Evolutionary conservation across 2,888 invertebrate species (phyloP).

Genomic region (Orgyia antiqua): DNA sequence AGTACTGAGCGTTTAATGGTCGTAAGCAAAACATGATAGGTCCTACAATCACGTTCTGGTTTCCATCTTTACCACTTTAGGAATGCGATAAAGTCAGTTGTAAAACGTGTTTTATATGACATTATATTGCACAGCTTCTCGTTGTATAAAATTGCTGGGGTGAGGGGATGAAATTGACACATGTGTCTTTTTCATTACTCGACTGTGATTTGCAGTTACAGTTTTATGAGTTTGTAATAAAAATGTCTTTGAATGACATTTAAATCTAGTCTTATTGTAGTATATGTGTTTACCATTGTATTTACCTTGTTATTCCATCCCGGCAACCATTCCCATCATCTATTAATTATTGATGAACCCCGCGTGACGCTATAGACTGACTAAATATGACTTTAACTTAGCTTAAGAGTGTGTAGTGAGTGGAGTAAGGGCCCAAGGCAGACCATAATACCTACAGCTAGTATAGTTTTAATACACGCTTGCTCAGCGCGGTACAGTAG

Average conservation of each 20-base stretch:
- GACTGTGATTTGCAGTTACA: constrained; percentile 28
- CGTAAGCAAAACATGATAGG: constrained; percentile 35
- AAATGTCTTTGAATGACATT: constrained; percentile 11
- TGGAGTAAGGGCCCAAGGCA: no score
- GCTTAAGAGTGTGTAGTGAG: no score
- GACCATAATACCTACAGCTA: no score
- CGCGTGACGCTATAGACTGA: no score
- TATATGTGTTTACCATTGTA: no score
- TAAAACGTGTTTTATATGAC: constrained; percentile 35
- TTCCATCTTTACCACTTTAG: constrained; percentile 28
- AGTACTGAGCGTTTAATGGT: constrained; percentile 29
- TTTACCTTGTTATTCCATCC: no score
- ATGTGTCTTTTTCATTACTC: constrained; percentile 30
- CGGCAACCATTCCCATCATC: no score
- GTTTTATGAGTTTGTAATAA: constrained; percentile 24
- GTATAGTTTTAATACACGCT: no score
- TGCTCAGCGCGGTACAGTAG: no score
- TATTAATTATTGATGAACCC: no score
- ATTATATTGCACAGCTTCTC: constrained; percentile 35
- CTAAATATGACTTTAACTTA: no score
- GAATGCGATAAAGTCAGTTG: constrained; percentile 38
- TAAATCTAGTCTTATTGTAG: no score
- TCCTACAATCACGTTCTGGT: constrained; percentile 22
- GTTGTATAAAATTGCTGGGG: constrained; percentile 23
- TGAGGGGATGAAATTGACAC: constrained; percentile 12